Evolutionary conservation across 1,140 invertebrate species (phyloP).

Genomic region (Anthonomus grandis): DNA sequence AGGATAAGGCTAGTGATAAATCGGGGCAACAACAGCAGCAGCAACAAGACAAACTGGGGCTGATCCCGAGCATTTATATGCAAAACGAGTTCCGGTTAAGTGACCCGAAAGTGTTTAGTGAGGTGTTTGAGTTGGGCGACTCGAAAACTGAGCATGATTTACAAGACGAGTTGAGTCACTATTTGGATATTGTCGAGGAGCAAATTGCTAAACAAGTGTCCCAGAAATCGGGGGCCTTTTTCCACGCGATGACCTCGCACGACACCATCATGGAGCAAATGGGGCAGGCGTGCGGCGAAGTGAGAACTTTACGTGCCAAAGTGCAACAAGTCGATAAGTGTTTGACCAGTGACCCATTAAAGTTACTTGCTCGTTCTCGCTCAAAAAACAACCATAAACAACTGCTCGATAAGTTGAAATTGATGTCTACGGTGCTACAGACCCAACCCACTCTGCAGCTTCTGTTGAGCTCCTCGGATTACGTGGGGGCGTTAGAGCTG

Average conservation of each 20-base stretch:
- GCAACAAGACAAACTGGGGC: conserved; percentile 42
- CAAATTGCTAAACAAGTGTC: conserved; percentile 94
- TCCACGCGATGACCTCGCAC: conserved; percentile 95
- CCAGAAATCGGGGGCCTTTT: conserved; percentile 94
- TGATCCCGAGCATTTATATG: conserved; percentile 85
- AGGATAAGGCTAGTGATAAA: conserved; percentile 20
- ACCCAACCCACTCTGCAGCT: conserved; percentile 96
- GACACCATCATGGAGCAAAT: conserved; percentile 90
- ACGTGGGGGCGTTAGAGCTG: conserved; percentile 94
- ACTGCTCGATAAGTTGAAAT: conserved; percentile 74
- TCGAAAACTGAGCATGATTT: conserved; percentile 51
- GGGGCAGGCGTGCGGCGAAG: conserved; percentile 74
- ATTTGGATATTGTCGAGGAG: conserved; percentile 93
- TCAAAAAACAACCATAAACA: conserved; percentile 60
- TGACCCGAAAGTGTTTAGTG: conserved; percentile 61
- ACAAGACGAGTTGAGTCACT: conserved; percentile 80
- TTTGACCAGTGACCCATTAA: conserved; percentile 76
- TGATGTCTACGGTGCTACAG: conserved; percentile 95
- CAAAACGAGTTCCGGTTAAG: conserved; percentile 78
- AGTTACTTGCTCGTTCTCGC: conserved; percentile 67
- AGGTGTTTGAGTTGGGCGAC: conserved; percentile 42
- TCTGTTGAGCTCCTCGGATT: conserved; percentile 92
- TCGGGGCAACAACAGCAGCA: conserved; percentile 17
- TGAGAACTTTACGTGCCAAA: conserved; percentile 52
- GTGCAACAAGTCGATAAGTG: conserved; percentile 72